Evolutionary conservation across 2,888 invertebrate species (phyloP).

Genomic region (Drosophila anomalata): DNA sequence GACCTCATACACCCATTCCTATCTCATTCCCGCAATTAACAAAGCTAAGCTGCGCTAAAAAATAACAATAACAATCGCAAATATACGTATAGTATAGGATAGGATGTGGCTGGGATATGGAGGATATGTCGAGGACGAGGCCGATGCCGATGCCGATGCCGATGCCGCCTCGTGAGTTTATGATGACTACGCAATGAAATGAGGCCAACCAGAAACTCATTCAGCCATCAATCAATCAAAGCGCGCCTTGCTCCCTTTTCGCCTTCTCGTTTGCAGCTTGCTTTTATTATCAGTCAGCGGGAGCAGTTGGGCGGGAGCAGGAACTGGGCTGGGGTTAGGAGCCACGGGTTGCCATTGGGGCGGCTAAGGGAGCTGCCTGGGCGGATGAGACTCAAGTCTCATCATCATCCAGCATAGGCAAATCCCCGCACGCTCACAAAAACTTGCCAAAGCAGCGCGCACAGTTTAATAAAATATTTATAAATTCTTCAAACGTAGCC

Average conservation of each 20-base stretch:
- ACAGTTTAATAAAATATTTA: conserved; percentile 60
- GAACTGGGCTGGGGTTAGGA: background rate
- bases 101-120: conserved; percentile 5
- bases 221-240: conserved; percentile 61
- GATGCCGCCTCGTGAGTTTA: conserved; percentile 39
- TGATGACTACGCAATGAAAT: conserved; percentile 53
- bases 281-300: conserved; percentile 43
- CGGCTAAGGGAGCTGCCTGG: background rate
- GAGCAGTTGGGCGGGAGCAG: no score
- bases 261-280: conserved; percentile 34
- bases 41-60: conserved; percentile 45
- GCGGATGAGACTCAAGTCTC: conserved; percentile 22
- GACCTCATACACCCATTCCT: conserved; percentile 10
- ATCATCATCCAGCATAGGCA: conserved; percentile 53
- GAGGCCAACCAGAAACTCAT: conserved; percentile 59
- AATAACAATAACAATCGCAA: conserved; percentile 46
- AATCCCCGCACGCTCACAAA: conserved; percentile 55
- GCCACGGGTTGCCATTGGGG: background rate
- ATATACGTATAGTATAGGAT: conserved; percentile 17
- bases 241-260: conserved; percentile 34
- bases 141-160: no score
- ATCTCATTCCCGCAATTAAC: conserved; percentile 33
- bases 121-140: background rate
- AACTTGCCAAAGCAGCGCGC: conserved; percentile 54
- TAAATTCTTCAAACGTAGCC: conserved; percentile 57